These are phyloP conservation scores for Branchellion lobata DNA, from an alignment of 2,888 invertebrate species.

Conservation along the genomic window DNA sequence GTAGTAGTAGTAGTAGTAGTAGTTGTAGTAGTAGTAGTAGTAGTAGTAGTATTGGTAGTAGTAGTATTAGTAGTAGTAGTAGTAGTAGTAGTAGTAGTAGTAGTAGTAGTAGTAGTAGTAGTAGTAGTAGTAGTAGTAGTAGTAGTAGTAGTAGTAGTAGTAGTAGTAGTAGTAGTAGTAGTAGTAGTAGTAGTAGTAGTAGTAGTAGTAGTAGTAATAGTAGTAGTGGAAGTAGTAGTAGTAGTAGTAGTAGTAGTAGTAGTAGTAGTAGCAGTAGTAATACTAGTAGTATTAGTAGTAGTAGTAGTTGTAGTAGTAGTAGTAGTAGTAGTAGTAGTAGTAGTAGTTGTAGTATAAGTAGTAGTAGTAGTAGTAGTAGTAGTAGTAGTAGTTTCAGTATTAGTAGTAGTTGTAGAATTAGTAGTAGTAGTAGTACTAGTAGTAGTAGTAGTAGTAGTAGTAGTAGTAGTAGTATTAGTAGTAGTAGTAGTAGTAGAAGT, in stretches of 20 bases:
- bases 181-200: conserved; percentile 15
- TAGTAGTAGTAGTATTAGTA: conserved; percentile 1
- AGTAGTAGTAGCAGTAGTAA: conserved; percentile 19
- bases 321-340: background rate
- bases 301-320: conserved; percentile 1
- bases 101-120: no score
- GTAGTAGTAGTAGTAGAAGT: conserved; percentile 2
- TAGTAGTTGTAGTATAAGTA: background rate
- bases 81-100: no score
- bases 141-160: no score
- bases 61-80: no score
- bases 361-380: conserved; percentile 12
- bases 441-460: conserved; percentile 3
- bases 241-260: conserved; percentile 15
- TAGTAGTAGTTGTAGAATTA: background rate
- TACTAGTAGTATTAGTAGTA: conserved; percentile 5
- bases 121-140: no score
- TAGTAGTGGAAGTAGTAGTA: background rate
- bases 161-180: background rate
- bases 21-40: no score
- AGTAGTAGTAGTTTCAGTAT: conserved; percentile 5
- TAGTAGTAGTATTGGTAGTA: no score
- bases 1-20: no score
- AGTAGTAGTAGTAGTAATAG: conserved; percentile 18
- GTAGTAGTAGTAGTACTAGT: conserved; percentile 14